A percentile compares a stretch with the other conserved stretches of the same genome.
Evolutionary conservation across 2,797 vertebrate species (phyloP).

Genomic region (Tangara arthus): DNA sequence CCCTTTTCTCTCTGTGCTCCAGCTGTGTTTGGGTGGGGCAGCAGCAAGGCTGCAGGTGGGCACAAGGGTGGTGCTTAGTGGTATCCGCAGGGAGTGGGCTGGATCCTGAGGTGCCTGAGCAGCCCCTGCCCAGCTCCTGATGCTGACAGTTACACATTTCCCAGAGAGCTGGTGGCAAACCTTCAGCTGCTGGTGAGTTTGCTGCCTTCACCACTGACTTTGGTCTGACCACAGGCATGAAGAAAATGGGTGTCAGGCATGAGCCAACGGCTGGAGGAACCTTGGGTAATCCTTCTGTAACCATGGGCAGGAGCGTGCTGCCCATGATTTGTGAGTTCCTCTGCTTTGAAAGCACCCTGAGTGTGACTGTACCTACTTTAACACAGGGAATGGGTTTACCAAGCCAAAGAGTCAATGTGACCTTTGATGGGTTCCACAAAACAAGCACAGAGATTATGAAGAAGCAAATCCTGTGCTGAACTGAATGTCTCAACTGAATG

Average conservation of each 20-base stretch:
- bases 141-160: not conserved
- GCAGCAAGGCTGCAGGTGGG: not conserved
- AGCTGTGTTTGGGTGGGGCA: not conserved
- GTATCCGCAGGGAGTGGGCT: not conserved
- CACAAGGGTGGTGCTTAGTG: not conserved
- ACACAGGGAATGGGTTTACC: not conserved
- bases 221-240: constrained; percentile 63
- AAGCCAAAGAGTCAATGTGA: not conserved
- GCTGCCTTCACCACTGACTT: not conserved
- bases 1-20: not conserved
- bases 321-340: not conserved
- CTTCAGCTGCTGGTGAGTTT: constrained; percentile 8
- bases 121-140: not conserved
- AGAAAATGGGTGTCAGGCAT: constrained; percentile 16
- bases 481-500: not conserved
- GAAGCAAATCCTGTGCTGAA: not conserved
- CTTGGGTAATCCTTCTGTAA: constrained; percentile 39
- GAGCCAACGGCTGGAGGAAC: constrained; percentile 11
- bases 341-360: not conserved
- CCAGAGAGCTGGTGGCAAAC: not conserved
- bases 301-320: not conserved
- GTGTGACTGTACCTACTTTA: not conserved
- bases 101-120: not conserved
- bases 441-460: not conserved
- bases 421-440: not conserved